phyloP scores from a whole-genome alignment of 2,797 vertebrate species.

The Pteronotus mesoamericanus region DNA sequence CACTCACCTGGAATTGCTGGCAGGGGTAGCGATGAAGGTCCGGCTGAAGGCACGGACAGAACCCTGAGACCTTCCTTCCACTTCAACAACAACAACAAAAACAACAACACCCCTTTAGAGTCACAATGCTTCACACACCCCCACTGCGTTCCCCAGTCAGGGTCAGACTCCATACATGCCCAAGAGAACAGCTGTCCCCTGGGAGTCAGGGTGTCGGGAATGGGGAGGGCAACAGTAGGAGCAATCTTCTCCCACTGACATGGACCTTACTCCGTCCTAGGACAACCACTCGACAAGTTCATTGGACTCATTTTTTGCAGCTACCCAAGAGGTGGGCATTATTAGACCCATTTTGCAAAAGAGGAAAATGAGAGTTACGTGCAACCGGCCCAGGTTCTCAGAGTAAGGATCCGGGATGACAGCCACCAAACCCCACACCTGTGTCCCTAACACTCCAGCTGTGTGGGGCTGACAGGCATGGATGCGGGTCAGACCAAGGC shows the following conservation, averaged over 20 bases:
- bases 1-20: background rate
- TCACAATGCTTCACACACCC: background rate
- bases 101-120: background rate
- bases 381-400: background rate
- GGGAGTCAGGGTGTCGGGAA: background rate
- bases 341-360: background rate
- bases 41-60: conserved; percentile 17
- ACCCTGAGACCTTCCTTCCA: background rate
- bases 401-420: background rate
- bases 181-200: background rate
- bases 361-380: background rate
- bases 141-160: background rate
- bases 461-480: background rate
- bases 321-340: background rate
- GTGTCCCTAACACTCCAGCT: background rate
- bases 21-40: background rate
- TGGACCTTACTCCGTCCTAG: background rate
- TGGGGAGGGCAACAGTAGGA: background rate
- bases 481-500: background rate
- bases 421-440: background rate
- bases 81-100: conserved; percentile 14
- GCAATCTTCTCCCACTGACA: background rate
- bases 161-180: background rate
- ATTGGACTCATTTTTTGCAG: background rate
- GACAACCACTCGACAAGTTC: background rate